Evolutionary conservation across 2,797 vertebrate genomes (phyloP).

Genomic region (Clarias platycephalus): DNA sequence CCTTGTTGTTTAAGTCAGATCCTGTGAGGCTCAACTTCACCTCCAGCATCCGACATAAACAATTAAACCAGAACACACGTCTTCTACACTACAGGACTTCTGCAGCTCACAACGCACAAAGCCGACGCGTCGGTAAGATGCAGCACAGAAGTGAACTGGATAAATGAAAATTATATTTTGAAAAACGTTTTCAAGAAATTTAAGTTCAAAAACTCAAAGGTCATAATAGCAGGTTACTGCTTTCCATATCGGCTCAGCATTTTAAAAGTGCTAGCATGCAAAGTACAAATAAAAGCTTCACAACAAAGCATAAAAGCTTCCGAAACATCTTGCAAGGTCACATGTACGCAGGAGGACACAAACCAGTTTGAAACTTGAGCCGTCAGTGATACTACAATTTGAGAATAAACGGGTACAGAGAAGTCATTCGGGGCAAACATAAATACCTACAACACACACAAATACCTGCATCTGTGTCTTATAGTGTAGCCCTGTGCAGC

Average conservation of each 20-base stretch:
- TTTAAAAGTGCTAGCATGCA: slow-evolving; percentile 14
- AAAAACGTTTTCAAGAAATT: background rate
- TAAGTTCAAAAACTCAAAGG: background rate
- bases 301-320: background rate
- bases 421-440: slow-evolving; percentile 12
- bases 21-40: background rate
- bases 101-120: slow-evolving; percentile 3
- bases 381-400: slow-evolving; percentile 22
- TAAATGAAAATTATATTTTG: no score
- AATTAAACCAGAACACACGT: background rate
- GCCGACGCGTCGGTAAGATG: background rate
- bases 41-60: slow-evolving; percentile 7
- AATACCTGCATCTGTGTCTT: background rate
- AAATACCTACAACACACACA: background rate
- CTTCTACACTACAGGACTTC: background rate
- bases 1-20: background rate
- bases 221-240: background rate
- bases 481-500: background rate
- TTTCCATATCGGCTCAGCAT: background rate
- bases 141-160: background rate
- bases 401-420: slow-evolving; percentile 15
- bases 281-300: slow-evolving; percentile 16
- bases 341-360: background rate
- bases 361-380: slow-evolving; percentile 32
- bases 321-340: slow-evolving; percentile 8